phyloP scores from a whole-genome alignment of 92 coral and sea anemone species.

The Phenganax stokvisi region DNA sequence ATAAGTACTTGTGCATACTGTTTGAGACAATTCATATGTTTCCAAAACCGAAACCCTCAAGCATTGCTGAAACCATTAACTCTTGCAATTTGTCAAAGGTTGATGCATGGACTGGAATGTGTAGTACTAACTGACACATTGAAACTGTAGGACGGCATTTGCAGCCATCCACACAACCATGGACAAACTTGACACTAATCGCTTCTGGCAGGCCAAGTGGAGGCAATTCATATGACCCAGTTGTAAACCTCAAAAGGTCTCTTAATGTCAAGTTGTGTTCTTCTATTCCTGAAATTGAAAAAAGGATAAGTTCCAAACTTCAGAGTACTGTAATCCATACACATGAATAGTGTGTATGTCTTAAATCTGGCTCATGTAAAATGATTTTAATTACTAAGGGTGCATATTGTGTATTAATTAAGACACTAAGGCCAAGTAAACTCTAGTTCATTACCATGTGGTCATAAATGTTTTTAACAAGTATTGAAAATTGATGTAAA shows the following conservation, averaged over 20 bases:
- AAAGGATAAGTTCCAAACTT: neutral
- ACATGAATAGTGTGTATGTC: neutral
- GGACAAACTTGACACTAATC: conserved; percentile 10
- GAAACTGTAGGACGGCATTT: conserved; percentile 15
- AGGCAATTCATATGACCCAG: conserved; percentile 18
- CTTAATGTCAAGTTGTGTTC: conserved; percentile 9
- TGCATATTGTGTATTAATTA: no score
- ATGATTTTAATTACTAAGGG: no score
- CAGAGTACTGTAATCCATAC: neutral
- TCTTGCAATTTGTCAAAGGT: neutral
- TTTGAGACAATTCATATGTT: neutral
- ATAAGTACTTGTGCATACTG: neutral
- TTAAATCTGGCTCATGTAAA: neutral
- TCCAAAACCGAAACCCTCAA: neutral
- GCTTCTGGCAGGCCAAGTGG: conserved; percentile 26
- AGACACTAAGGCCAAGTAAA: no score
- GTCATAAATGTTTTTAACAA: no score
- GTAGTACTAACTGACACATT: neutral
- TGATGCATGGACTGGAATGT: neutral
- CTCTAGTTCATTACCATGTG: no score
- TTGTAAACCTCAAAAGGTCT: conserved; percentile 10
- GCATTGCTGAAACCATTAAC: neutral
- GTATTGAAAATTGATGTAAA: no score
- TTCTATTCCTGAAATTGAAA: neutral
- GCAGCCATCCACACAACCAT: conserved; percentile 22